Conservation (phyloP, 2,113 vertebrate species). For the Vidua macroura region DNA sequence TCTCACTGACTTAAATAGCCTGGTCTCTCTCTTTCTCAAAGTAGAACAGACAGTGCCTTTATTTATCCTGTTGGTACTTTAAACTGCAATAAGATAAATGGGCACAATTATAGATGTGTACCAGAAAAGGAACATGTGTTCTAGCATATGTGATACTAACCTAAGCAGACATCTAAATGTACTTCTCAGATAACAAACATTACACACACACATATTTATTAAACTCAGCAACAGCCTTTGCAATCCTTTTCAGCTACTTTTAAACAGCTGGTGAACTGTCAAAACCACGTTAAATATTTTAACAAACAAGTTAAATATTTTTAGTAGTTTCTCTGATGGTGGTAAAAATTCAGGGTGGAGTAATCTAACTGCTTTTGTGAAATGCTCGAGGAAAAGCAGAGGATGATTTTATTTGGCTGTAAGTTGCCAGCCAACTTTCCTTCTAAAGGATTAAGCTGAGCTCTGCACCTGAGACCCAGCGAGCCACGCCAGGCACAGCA, state of each 20-base stretch:
- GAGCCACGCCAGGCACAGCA: fast-evolving
- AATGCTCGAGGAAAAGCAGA: neutral
- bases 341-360: conserved; percentile 36
- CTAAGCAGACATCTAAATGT: conserved; percentile 60
- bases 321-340: conserved; percentile 9
- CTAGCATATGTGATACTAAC: conserved; percentile 69
- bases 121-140: conserved; percentile 71
- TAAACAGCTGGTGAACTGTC: conserved; percentile 73
- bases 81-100: conserved; percentile 69
- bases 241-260: conserved; percentile 60
- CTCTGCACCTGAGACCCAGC: neutral
- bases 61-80: conserved; percentile 59
- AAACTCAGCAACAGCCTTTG: conserved; percentile 24
- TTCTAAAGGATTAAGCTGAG: neutral
- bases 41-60: conserved; percentile 8
- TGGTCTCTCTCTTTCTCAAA: conserved; percentile 1
- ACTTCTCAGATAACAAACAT: conserved; percentile 62
- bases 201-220: conserved; percentile 35
- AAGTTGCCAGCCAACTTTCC: neutral
- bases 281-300: conserved; percentile 61
- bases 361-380: neutral
- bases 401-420: neutral
- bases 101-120: conserved; percentile 57
- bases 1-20: conserved; percentile 38
- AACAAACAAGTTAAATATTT: conserved; percentile 67